Percentiles rank a stretch among this genome's conserved stretches.
These are phyloP conservation scores for Drymodes brunneopygia DNA, from an alignment of 2,113 vertebrate species.

Conservation along the genomic window DNA sequence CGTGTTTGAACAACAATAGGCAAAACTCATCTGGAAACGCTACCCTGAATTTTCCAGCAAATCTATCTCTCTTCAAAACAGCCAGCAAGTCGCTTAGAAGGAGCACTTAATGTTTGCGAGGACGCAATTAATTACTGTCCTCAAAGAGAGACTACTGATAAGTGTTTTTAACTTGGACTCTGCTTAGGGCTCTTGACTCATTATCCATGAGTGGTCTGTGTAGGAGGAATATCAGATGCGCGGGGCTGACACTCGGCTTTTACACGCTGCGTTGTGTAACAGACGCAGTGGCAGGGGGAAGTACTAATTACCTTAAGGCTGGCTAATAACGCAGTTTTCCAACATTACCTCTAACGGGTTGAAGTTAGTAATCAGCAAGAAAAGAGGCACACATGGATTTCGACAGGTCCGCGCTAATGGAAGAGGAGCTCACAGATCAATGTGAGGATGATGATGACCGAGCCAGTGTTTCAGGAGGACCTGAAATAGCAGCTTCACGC, in stretches of 20 bases:
- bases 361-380: slow-evolving; percentile 31
- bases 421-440: neutral
- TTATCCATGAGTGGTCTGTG: slow-evolving; percentile 35
- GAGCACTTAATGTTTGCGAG: neutral
- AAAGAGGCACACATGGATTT: neutral
- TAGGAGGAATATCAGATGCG: neutral
- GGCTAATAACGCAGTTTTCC: slow-evolving; percentile 21
- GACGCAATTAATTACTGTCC: slow-evolving; percentile 28
- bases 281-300: slow-evolving; percentile 26
- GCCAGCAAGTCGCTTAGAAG: neutral
- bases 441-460: neutral
- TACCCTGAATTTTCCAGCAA: neutral
- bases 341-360: neutral
- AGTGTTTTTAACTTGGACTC: slow-evolving; percentile 10
- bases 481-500: neutral
- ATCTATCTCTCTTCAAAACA: neutral
- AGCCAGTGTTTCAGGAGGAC: neutral
- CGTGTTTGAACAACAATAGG: slow-evolving; percentile 29
- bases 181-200: slow-evolving; percentile 46
- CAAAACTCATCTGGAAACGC: slow-evolving; percentile 11
- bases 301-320: slow-evolving; percentile 48
- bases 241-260: slow-evolving; percentile 29
- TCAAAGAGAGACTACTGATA: slow-evolving; percentile 14
- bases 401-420: neutral
- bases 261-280: neutral